Conservation (phyloP, 2,888 invertebrate species). For the Hipparchia semele region DNA sequence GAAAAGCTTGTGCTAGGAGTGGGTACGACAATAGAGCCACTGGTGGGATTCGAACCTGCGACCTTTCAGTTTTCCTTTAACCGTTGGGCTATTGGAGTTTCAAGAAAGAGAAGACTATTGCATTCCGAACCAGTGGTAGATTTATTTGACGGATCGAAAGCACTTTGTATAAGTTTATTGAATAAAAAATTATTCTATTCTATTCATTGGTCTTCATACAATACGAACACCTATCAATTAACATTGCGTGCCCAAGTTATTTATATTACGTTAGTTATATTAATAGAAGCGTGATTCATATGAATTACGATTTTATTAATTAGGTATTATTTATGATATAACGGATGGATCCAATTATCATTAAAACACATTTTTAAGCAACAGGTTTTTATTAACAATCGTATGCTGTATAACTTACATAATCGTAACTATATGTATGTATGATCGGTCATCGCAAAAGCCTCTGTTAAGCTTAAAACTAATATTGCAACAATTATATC, state of each 20-base stretch:
- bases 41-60: too few species aligned
- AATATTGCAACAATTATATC: conserved; percentile 81
- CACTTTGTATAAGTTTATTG: too few species aligned
- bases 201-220: too few species aligned
- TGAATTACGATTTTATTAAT: not conserved
- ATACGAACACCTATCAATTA: too few species aligned
- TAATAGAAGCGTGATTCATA: not conserved
- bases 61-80: too few species aligned
- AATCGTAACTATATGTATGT: conserved; percentile 41
- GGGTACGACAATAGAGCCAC: too few species aligned
- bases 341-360: conserved; percentile 2
- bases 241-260: not conserved
- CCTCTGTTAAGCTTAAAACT: conserved; percentile 62
- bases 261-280: not conserved
- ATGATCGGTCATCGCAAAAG: conserved; percentile 32
- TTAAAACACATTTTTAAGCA: conserved; percentile 58
- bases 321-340: conserved; percentile 7
- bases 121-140: too few species aligned
- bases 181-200: too few species aligned
- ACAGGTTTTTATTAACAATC: conserved; percentile 78
- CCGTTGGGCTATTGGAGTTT: too few species aligned
- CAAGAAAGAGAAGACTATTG: too few species aligned
- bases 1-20: too few species aligned
- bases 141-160: too few species aligned
- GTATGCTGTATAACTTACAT: conserved; percentile 51